Evolutionary conservation across 2,888 invertebrate genomes (phyloP), one percentile per base, ranked within the genome.

Genomic region (Coenonympha glycerion): DNA sequence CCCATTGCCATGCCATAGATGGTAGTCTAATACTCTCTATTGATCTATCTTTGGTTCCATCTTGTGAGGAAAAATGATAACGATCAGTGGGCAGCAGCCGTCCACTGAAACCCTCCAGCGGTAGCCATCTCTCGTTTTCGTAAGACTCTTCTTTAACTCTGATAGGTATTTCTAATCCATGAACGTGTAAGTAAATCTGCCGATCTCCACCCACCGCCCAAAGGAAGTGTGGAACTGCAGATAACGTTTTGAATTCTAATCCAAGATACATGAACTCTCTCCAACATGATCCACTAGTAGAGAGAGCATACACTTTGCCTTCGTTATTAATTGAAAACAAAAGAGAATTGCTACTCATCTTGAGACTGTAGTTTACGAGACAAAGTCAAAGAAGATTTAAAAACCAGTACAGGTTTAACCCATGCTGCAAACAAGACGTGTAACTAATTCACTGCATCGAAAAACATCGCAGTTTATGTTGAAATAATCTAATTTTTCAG

Each of bases 1-100:
- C 97, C 97, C 97, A 98, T 68, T 95, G 94, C 97, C 97, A 98
- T 11, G 96, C 95, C 92, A 95, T 93, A 0, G 97, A 96, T 4
- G 97, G 97, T 39, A 97, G 80, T 56, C 94, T 88, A 53, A 97
- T 95, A 73, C 91, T 92, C 64, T 94, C 93, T 59, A 94, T 92
- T 24, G 92, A 90, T 52, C 95, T 89, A 65, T 95, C 93, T 26
- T 90, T 88, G 6, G 91, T 90, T 4, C 97, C 97, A 88, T 96
- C 95, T 64, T 90, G 90, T 62, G 92, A 94, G 9, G 96, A 97
- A 87, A 94, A 97, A 65, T 91, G 92, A 67, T 92, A 93, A 56
- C 97, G 90, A 75, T 97, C 97, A 13, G 96, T 96, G 8, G 96
- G 97, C 28, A 97, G 80, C 31, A 97, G 80, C 53, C 93, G 90